Base-by-base conservation (phyloP, 1,140 invertebrate genomes). In the Colletes gigas region DNA sequence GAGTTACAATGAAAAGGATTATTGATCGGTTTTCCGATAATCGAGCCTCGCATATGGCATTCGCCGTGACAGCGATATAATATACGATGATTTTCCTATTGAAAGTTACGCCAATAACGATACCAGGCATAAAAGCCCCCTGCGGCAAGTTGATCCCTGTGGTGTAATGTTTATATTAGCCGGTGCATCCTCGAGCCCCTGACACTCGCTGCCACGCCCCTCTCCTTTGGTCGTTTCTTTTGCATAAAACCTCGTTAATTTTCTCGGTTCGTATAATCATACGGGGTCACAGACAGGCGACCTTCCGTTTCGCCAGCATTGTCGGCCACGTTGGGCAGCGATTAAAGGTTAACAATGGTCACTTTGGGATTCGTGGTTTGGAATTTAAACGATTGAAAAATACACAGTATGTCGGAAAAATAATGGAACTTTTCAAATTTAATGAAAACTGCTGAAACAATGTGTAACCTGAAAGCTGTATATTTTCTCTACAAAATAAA, bases 91-190 rank as follows among this genome's bases (percentile, higher is more conserved):
- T 91, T 90, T 90, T 89, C 84, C 82, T 75, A 89, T 86, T 83
- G 83, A 86, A 81, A 75, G 67, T 77, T 62, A 81, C 30, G 50
- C 47, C 47, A 73, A 72, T 59, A 75, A 17, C 68, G 59, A 50
- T 54, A 78, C 59, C 69, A 30, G 9, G 57, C 59, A n/a, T 75
- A 77, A 82, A 85, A 86, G 62, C 79, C 88, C 89, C 89, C 85
- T 78, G 88, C 62, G 78, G 88, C 66, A 72, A 62, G 68, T 84
- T 17, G 73, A 69, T 88, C 87, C 83, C 85, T 71, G n/a, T 55
- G 88, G 87, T 88, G 80, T 91, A 89, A 91, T 92, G 89, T 92
- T 93, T 93, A 89, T 92, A 92, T 93, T 92, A 91, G 88, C 86
- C 75, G 83, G 86, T 90, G 87, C 86, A 89, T 88, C 81, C 81